Evolutionary conservation across 2,113 vertebrate genomes (phyloP).

Genomic region (Puma concolor): DNA sequence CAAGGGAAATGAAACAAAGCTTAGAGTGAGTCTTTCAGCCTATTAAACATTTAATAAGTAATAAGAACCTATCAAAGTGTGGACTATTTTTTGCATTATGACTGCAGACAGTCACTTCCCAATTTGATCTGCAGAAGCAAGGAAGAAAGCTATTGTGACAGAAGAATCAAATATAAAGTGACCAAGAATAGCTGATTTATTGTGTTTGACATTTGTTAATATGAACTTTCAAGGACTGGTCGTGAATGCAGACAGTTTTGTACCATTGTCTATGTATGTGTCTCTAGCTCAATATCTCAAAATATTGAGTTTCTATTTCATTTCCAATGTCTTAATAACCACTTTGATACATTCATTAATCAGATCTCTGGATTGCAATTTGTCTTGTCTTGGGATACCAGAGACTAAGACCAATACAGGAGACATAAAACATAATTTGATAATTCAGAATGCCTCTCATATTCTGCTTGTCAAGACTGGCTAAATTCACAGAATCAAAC

Average conservation of each 20-base stretch:
- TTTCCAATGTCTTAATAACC: conserved; percentile 51
- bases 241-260: conserved; percentile 57
- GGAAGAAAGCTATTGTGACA: conserved; percentile 64
- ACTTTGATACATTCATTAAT: conserved; percentile 61
- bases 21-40: conserved; percentile 77
- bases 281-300: conserved; percentile 59
- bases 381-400: conserved; percentile 58
- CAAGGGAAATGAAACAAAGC: conserved; percentile 78
- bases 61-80: conserved; percentile 83
- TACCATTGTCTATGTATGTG: conserved; percentile 38
- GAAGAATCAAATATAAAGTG: conserved; percentile 78
- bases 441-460: background rate
- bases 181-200: conserved; percentile 75
- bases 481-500: conserved; percentile 7
- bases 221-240: conserved; percentile 57
- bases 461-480: conserved; percentile 14
- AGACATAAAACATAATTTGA: conserved; percentile 44
- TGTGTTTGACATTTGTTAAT: conserved; percentile 76
- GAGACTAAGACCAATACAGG: background rate
- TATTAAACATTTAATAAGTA: conserved; percentile 86
- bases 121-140: conserved; percentile 65
- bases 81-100: conserved; percentile 76
- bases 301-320: conserved; percentile 64
- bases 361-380: conserved; percentile 39
- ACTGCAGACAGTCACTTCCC: conserved; percentile 80